Base-by-base conservation (phyloP, 2,797 vertebrate genomes). In the Pogoniulus pusillus region DNA sequence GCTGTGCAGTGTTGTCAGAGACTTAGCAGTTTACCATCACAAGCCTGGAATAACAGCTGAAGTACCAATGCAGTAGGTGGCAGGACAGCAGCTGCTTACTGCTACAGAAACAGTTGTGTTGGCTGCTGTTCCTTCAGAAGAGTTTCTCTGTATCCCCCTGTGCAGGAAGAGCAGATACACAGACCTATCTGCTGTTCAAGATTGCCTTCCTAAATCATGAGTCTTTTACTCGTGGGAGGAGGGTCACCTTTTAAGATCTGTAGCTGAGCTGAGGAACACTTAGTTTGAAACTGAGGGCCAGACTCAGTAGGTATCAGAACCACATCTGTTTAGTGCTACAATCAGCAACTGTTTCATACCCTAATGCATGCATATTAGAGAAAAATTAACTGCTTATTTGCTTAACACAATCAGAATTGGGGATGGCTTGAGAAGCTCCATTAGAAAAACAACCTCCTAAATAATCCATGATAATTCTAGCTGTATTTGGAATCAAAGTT, bases 21-120 rank as follows among this genome's bases (percentile, higher is more conserved):
- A 91, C 64, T 69, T 80, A 29, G 2, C 73, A 30, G 57, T 60
- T 76, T 51, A 49, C 88, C 49, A 70, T 51, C n/a, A 39, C 17
- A 53, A 93, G 69, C 41, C 84, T 85, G 76, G 83, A 92, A 89
- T 29, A 94, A 81, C 88, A 90, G 60, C 85, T 94, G 85, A 87
- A 92, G 70, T 59, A 77, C 30, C 63, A 65, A 2, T 12, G 59
- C 69, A 39, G 93, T 68, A 59, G 86, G 63, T 75, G 82, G 92
- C 69, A 92, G 86, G 64, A 60, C 0, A 6, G 75, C 85, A 93
- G 81, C 85, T 81, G 82, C 71, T 85, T 68, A 51, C 41, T 93
- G 75, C 69, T 80, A 68, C 43, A 51, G 72, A 34, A 88, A 59
- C 23, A 55, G 59, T 29, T 82, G 41, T 76, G 58, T 41, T 88